Evolutionary conservation across 2,888 invertebrate genomes (phyloP).

Genomic region (Pegoplata infirma): DNA sequence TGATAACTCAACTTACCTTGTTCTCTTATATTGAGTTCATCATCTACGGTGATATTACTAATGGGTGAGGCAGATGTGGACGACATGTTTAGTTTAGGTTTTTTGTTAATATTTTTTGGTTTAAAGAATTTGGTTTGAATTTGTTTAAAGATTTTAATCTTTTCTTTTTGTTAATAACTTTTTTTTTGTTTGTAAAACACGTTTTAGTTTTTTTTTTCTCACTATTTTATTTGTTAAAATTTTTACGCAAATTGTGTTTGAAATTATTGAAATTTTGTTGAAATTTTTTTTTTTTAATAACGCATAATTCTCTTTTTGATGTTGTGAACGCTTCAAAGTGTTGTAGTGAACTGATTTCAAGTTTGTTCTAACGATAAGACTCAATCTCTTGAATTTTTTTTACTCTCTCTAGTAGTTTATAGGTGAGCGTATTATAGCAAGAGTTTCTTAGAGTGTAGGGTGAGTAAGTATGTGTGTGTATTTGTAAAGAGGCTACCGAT

Average conservation of each 20-base stretch:
- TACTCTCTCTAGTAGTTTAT: constrained; percentile 62
- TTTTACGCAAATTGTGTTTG: constrained; percentile 30
- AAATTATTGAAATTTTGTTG: constrained; percentile 1
- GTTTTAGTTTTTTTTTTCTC: constrained; percentile 36
- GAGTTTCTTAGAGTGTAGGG: constrained; percentile 1
- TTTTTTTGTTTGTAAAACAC: too few species aligned
- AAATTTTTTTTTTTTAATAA: constrained; percentile 38
- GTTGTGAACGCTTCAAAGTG: constrained; percentile 72
- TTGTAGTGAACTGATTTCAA: constrained; percentile 73
- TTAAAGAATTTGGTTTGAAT: constrained; percentile 25
- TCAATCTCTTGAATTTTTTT: constrained; percentile 70
- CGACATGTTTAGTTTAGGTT: constrained; percentile 74
- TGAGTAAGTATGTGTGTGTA: constrained; percentile 22
- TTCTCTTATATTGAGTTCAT: constrained; percentile 77
- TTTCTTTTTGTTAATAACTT: constrained; percentile 39
- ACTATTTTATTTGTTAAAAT: constrained; percentile 51
- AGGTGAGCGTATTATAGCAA: constrained; percentile 47
- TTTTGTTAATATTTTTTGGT: constrained; percentile 43
- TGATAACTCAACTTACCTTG: constrained; percentile 76
- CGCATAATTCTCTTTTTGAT: constrained; percentile 46
- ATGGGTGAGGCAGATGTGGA: constrained; percentile 77
- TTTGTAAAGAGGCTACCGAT: constrained; percentile 57
- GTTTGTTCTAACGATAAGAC: constrained; percentile 68
- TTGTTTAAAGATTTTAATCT: constrained; percentile 30
- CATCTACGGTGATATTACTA: constrained; percentile 78